Evolutionary conservation across 2,888 invertebrate species (phyloP).

Genomic region (Aspidapion aeneum): DNA sequence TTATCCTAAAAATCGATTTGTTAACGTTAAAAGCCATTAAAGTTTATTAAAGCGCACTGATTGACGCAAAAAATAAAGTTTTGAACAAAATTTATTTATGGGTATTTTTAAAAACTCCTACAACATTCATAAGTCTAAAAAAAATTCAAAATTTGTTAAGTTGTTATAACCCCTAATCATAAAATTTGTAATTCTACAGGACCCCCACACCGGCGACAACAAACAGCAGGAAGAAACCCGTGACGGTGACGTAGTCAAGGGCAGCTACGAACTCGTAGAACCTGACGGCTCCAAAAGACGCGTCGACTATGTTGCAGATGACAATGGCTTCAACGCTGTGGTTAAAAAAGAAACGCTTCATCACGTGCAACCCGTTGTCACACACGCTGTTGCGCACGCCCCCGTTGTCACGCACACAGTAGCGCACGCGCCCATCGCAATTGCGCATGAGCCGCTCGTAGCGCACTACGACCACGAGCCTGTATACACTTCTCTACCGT

Average conservation of each 20-base stretch:
- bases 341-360: constrained; percentile 33
- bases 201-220: constrained; percentile 34
- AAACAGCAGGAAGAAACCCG: constrained; percentile 36
- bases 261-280: constrained; percentile 36
- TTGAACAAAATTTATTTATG: too few relatives aligned
- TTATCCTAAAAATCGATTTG: too few relatives aligned
- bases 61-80: too few relatives aligned
- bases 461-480: constrained; percentile 6
- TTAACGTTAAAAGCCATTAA: too few relatives aligned
- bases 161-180: too few relatives aligned
- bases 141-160: too few relatives aligned
- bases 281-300: constrained; percentile 36
- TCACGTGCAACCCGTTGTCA: constrained; percentile 28
- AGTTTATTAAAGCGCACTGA: too few relatives aligned
- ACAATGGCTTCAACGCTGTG: constrained; percentile 37
- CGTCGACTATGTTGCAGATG: constrained; percentile 38
- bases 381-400: constrained; percentile 43
- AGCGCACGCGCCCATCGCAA: constrained; percentile 29
- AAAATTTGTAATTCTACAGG: too few relatives aligned
- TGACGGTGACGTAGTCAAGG: constrained; percentile 36
- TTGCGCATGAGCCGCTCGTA: constrained; percentile 24
- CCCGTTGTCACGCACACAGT: constrained; percentile 33
- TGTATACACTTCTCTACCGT: constrained; percentile 18
- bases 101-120: too few relatives aligned
- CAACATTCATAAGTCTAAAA: too few relatives aligned